These are phyloP conservation scores for Drosophila paramelanica DNA, from an alignment of 2,888 invertebrate species.

Conservation along the genomic window DNA sequence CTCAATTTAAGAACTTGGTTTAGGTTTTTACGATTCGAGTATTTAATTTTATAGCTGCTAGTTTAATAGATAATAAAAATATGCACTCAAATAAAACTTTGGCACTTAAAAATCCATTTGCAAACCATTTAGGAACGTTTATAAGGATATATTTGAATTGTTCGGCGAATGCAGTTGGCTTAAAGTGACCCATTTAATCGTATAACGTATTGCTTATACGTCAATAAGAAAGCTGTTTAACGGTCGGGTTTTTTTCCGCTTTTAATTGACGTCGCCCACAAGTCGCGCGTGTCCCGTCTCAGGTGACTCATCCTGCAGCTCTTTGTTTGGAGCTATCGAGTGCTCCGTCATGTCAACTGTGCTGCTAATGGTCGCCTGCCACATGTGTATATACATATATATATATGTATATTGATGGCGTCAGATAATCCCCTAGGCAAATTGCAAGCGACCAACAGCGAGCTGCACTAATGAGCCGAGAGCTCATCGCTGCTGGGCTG, in stretches of 20 bases:
- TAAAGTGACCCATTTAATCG: not conserved
- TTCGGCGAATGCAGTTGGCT: not conserved
- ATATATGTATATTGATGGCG: slow-evolving; percentile 31
- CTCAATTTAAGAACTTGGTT: too few species aligned
- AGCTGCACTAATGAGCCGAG: slow-evolving; percentile 48
- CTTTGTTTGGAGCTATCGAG: not conserved
- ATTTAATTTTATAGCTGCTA: too few species aligned
- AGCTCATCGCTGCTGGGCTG: not conserved
- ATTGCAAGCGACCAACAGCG: slow-evolving; percentile 9
- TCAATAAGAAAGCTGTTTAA: slow-evolving; percentile 5
- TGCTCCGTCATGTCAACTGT: slow-evolving; percentile 28
- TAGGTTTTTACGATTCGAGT: too few species aligned
- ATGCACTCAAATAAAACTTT: not conserved
- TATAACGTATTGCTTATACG: slow-evolving; percentile 28
- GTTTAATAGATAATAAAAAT: not conserved
- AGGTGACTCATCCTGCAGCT: slow-evolving; percentile 31
- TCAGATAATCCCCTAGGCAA: slow-evolving; percentile 26
- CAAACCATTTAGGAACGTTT: not conserved
- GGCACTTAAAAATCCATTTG: not conserved
- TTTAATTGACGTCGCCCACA: slow-evolving; percentile 27
- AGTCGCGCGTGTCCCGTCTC: slow-evolving; percentile 27
- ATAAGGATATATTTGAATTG: not conserved
- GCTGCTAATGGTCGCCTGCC: slow-evolving; percentile 49
- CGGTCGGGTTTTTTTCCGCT: not conserved
- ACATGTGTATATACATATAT: not conserved